Conservation (phyloP, 1,140 invertebrate species). For the Ditylenchus dipsaci region DNA sequence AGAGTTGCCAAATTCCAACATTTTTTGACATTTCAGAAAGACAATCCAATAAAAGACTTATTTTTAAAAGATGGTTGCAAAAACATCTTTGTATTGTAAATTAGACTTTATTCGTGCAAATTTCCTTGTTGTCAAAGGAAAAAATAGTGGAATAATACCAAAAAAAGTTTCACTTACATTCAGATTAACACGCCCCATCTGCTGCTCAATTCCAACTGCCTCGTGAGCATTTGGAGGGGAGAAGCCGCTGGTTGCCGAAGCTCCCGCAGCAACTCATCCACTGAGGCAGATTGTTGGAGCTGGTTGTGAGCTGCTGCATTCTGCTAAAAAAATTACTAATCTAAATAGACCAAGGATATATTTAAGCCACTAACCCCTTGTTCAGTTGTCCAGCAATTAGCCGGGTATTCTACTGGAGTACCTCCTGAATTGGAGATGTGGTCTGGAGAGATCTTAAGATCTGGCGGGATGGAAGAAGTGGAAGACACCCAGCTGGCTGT, state of each 20-base stretch:
- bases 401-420: background rate
- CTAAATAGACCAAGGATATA: background rate
- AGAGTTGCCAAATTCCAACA: too few species aligned
- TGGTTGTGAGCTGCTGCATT: background rate
- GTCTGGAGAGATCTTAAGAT: constrained; percentile 22
- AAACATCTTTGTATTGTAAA: background rate
- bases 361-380: background rate
- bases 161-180: background rate
- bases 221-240: constrained; percentile 1
- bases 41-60: background rate
- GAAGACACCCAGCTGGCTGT: constrained; percentile 28
- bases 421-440: background rate
- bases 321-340: background rate
- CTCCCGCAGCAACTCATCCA: constrained; percentile 10
- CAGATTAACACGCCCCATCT: background rate
- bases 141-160: too few species aligned
- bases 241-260: constrained; percentile 1
- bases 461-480: constrained; percentile 26
- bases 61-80: background rate
- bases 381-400: background rate
- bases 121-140: background rate
- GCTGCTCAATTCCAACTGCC: background rate
- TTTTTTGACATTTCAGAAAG: too few species aligned
- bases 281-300: constrained; percentile 1
- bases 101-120: background rate